A percentile compares a stretch with the other conserved stretches of the same genome.
These are phyloP conservation scores for Brachionus paranguensis DNA, from an alignment of 1,140 invertebrate species.

Conservation along the genomic window DNA sequence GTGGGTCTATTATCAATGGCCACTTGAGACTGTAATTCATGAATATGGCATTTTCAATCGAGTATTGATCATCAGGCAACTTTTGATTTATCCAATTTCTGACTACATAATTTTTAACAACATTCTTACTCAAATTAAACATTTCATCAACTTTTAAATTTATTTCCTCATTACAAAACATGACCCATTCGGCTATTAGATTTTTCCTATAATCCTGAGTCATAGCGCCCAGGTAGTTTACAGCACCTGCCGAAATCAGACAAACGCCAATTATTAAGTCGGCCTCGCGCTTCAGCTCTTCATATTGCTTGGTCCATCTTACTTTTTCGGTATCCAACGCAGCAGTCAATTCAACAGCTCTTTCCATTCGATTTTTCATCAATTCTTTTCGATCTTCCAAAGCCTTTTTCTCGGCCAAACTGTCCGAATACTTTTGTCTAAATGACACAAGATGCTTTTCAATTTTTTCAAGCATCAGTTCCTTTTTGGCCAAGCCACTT, in stretches of 20 bases:
- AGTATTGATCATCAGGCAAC: conserved; percentile 39
- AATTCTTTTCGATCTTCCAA: conserved; percentile 64
- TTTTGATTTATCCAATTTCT: conserved; percentile 36
- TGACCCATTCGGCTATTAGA: conserved; percentile 46
- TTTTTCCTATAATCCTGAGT: conserved; percentile 39
- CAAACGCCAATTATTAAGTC: conserved; percentile 51
- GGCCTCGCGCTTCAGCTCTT: conserved; percentile 55
- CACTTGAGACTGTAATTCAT: conserved; percentile 71
- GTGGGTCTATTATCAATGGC: conserved; percentile 80
- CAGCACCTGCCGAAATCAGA: conserved; percentile 49
- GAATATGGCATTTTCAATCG: conserved; percentile 72
- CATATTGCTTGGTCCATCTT: conserved; percentile 69
- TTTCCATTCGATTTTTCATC: conserved; percentile 66
- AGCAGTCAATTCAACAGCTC: conserved; percentile 70
- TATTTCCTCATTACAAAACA: conserved; percentile 42
- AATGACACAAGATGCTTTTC: conserved; percentile 52
- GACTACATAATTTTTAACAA: not conserved
- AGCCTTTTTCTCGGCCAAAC: conserved; percentile 59
- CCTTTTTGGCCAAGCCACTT: conserved; percentile 50
- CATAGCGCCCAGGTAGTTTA: conserved; percentile 51
- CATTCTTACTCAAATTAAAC: conserved; percentile 23
- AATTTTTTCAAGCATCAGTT: conserved; percentile 45
- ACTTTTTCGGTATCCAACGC: conserved; percentile 71
- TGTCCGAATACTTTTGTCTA: conserved; percentile 54
- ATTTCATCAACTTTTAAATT: not conserved